A percentile compares a stretch with the other conserved stretches of the same genome.
phyloP scores from a whole-genome alignment of 2,113 vertebrate species.

The Larimichthys crocea region DNA sequence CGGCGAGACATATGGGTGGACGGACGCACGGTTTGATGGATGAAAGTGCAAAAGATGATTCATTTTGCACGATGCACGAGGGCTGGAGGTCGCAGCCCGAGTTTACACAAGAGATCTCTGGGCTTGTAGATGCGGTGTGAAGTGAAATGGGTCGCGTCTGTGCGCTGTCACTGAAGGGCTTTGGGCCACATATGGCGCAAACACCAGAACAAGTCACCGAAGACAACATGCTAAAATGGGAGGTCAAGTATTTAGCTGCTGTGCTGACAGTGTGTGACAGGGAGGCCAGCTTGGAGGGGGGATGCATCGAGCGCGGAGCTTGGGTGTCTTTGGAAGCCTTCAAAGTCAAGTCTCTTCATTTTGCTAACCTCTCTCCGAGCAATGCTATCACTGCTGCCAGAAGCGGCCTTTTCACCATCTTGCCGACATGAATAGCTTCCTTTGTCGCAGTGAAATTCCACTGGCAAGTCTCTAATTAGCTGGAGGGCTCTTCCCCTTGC shows the following conservation, averaged over 20 bases:
- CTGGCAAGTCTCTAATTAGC: conserved; percentile 76
- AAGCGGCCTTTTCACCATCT: conserved; percentile 54
- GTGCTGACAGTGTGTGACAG: conserved; percentile 31
- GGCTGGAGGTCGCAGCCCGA: conserved; percentile 41
- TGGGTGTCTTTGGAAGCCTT: conserved; percentile 38
- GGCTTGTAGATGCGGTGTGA: no score
- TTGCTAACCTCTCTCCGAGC: conserved; percentile 55
- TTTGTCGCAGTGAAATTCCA: conserved; percentile 76
- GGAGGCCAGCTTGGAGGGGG: background rate
- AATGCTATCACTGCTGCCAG: conserved; percentile 55
- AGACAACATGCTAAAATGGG: conserved; percentile 26
- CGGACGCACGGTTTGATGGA: conserved; percentile 4
- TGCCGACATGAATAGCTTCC: conserved; percentile 69
- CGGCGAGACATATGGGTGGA: background rate
- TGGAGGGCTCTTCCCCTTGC: conserved; percentile 63
- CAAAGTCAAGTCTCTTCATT: conserved; percentile 65
- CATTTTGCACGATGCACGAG: conserved; percentile 27
- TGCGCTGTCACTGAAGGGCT: background rate
- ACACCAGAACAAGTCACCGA: conserved; percentile 14
- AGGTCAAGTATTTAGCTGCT: conserved; percentile 37
- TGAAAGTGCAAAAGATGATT: conserved; percentile 25
- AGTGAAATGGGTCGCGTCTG: background rate
- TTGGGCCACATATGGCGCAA: conserved; percentile 12
- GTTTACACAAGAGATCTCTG: conserved; percentile 46
- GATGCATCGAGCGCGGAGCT: conserved; percentile 24